A percentile compares a stretch with the other conserved stretches of the same genome.
Evolutionary conservation across 1,140 invertebrate genomes (phyloP).

Genomic region (Cherax quadricarinatus): DNA sequence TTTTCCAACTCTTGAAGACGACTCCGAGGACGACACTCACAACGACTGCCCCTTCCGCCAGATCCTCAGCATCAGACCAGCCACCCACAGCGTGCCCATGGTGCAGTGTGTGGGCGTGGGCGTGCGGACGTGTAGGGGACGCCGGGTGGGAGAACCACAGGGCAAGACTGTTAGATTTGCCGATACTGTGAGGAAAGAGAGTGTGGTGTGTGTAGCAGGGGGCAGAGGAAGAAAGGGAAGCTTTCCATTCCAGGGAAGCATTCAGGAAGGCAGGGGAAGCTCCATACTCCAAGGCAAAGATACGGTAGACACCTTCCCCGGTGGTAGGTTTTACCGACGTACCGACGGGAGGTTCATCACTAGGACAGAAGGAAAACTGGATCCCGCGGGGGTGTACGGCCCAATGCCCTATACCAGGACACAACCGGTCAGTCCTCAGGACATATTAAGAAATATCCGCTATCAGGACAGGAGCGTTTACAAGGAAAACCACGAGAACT

Average conservation of each 20-base stretch:
- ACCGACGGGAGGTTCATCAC: conserved; percentile 39
- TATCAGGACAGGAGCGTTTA: conserved; percentile 8
- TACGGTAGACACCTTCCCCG: neutral
- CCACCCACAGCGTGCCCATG: neutral
- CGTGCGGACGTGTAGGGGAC: neutral
- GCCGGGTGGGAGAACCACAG: neutral
- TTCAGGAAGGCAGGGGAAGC: neutral
- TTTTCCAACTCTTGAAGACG: neutral
- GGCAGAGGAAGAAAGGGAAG: neutral
- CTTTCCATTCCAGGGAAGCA: neutral
- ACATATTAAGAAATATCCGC: conserved; percentile 22
- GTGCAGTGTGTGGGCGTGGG: neutral
- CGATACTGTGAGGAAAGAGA: neutral
- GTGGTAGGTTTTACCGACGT: conserved; percentile 29
- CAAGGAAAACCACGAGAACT: conserved; percentile 44
- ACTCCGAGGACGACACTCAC: conserved; percentile 8
- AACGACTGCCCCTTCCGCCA: conserved; percentile 45
- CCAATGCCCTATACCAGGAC: conserved; percentile 5
- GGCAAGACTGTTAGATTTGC: conserved; percentile 49
- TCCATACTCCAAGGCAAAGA: neutral
- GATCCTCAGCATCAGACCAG: conserved; percentile 31
- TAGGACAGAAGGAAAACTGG: neutral
- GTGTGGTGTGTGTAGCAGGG: neutral
- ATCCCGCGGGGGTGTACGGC: conserved; percentile 17
- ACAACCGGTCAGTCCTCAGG: conserved; percentile 30